Base-by-base conservation (phyloP, 1,140 invertebrate genomes). In the Drosophila obscura region DNA sequence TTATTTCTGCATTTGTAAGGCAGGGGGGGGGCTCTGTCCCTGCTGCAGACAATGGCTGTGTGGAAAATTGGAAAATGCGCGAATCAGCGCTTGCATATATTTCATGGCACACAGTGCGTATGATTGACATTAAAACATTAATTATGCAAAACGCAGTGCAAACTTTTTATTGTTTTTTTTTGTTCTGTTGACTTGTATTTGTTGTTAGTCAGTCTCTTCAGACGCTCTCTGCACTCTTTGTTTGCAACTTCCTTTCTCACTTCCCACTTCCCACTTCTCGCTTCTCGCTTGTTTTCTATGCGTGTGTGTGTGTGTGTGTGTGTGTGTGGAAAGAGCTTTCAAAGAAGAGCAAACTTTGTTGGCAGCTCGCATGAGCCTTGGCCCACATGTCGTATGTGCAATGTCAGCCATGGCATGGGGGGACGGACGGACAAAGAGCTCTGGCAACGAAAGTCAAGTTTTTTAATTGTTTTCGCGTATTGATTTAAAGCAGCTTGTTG, bases 81-180 rank as follows among this genome's bases (percentile, higher is more conserved):
- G 65, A 82, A 85, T 62, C 65, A 79, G 66, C 64, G 66, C 64
- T 77, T 66, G 71, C 83, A 87, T 87, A 76, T 73, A 87, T 87
- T 87, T 82, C 75, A 68, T 66, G 78, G 83, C 83, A 43, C 75
- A 82, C 82, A 79, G 78, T 87, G 82, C 82, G 75, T 87, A 87
- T 87, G 83, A 87, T 87, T 87, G 82, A 79, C 82, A 87, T 87
- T 87, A 88, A 88, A 73, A 69, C 75, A 87, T 88, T 87, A 88
- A 87, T 87, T 87, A 87, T 87, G 83, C 69, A 76, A 82, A 76
- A 69, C 65, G 66, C 69, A 74, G 50, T 48, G 45, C 46, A 81
- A 81, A 58, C 77, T 83, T 82, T 67, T 69, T 57, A 50, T 68
- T 0, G 0, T 5, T 39, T 13, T 11, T 2, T 31, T 31, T 2